These are phyloP conservation scores for Zeugodacus cucurbitae DNA, from an alignment of 1,140 invertebrate species.

Conservation along the genomic window DNA sequence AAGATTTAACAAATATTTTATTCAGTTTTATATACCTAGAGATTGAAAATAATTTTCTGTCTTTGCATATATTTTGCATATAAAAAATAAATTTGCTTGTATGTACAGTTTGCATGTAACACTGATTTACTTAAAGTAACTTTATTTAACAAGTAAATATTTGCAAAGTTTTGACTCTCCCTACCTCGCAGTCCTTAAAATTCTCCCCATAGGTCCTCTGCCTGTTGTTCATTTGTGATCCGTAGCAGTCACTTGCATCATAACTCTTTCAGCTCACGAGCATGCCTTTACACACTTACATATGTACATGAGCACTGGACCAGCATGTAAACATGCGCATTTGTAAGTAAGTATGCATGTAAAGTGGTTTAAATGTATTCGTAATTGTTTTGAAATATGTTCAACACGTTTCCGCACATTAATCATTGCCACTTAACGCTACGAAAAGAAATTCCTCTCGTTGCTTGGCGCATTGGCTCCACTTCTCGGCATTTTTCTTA, in stretches of 20 bases:
- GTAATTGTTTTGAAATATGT: constrained; percentile 35
- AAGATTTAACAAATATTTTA: no score
- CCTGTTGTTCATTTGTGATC: neutral
- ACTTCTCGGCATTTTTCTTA: constrained; percentile 27
- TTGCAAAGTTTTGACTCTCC: neutral
- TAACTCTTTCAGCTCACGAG: neutral
- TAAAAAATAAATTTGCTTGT: no score
- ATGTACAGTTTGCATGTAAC: no score
- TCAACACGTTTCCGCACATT: constrained; percentile 45
- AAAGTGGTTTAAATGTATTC: neutral
- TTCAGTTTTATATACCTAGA: no score
- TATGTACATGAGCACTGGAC: neutral
- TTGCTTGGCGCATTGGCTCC: neutral
- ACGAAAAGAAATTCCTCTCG: neutral
- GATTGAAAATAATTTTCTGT: no score
- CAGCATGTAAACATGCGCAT: neutral
- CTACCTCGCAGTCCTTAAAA: neutral
- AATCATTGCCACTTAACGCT: constrained; percentile 45
- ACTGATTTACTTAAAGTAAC: no score
- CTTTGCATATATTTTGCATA: no score
- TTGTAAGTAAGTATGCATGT: neutral
- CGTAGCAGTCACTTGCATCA: neutral
- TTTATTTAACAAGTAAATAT: neutral
- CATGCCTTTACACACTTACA: neutral
- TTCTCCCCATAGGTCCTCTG: neutral